Evolutionary conservation across 1,140 invertebrate species (phyloP), one percentile per base, ranked within the genome.

Genomic region (Lanistes nyassanus): DNA sequence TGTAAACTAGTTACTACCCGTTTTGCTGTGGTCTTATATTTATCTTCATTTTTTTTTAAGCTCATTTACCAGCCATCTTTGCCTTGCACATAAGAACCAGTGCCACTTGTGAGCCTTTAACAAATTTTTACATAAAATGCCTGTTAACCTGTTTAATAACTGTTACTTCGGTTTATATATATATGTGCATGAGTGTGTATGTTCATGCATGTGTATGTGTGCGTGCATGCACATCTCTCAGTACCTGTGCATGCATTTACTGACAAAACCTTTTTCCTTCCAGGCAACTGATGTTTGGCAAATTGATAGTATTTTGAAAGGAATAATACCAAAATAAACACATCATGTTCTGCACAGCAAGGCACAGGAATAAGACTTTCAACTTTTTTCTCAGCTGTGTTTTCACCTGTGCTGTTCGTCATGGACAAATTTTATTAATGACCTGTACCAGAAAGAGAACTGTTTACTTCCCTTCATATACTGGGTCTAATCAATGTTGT

Each of bases 171-270:
- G 21, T 62, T 62, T 29, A n/a, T 39, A 5, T 2, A n/a, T 39
- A 23, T 1, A 68, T n/a, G 65, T 64, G 29, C 36, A 19, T 64
- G 62, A 26, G 56, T 60, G 56, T 60, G 56, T 60, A 29, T 60
- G 23, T 60, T 23, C 31, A 29, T 60, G 56, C 31, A 36, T 36
- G 62, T 65, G 62, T 36, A 36, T 65, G 62, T 36, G 62, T 65
- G 62, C 62, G 62, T 65, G 62, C 34, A 36, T 65, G 29, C 34
- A 36, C 37, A 36, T 29, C 29, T 65, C 29, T 23, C 29, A 13
- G 29, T 23, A 9, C 37, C 29, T 23, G 62, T 65, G 62, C 29
- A 36, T 65, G 62, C 19, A 36, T 65, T 65, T 29, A 9, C 4
- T 26, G 29, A 9, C 29, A 34, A 36, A 34, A 7, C 4, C 9